These are phyloP conservation scores for Druon quercuslanigerum DNA, from an alignment of 1,140 invertebrate species.

Conservation along the genomic window DNA sequence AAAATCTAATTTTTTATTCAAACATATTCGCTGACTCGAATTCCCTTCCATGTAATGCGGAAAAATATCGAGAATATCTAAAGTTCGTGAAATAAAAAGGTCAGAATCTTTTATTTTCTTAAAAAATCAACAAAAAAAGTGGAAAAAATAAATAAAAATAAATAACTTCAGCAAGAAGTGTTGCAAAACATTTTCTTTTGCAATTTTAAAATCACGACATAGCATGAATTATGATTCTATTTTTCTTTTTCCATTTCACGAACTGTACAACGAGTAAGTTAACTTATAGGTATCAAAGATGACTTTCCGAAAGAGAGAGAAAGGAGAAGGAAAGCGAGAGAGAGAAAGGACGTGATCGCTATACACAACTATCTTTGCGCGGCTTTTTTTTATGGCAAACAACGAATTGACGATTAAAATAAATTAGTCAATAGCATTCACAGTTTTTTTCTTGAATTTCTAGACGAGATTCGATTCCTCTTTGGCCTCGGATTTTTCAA, in stretches of 20 bases:
- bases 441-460: neutral
- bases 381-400: conserved; percentile 14
- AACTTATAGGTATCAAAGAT: conserved; percentile 18
- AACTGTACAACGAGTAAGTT: conserved; percentile 20
- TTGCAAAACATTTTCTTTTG: neutral
- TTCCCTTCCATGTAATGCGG: conserved; percentile 4
- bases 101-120: neutral
- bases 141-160: neutral
- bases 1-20: neutral
- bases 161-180: neutral
- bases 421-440: conserved; percentile 7
- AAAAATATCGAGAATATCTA: conserved; percentile 8
- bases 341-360: conserved; percentile 41
- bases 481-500: conserved; percentile 19
- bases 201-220: neutral
- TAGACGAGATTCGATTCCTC: neutral
- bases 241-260: conserved; percentile 15
- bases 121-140: neutral
- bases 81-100: conserved; percentile 19
- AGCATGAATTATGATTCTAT: neutral
- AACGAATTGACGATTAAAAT: neutral
- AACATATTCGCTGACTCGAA: neutral
- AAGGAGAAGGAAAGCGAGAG: conserved; percentile 1
- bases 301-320: conserved; percentile 15
- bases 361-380: conserved; percentile 30